These are phyloP conservation scores for Gorsachius magnificus DNA, from an alignment of 2,797 vertebrate genomes.

Conservation along the genomic window DNA sequence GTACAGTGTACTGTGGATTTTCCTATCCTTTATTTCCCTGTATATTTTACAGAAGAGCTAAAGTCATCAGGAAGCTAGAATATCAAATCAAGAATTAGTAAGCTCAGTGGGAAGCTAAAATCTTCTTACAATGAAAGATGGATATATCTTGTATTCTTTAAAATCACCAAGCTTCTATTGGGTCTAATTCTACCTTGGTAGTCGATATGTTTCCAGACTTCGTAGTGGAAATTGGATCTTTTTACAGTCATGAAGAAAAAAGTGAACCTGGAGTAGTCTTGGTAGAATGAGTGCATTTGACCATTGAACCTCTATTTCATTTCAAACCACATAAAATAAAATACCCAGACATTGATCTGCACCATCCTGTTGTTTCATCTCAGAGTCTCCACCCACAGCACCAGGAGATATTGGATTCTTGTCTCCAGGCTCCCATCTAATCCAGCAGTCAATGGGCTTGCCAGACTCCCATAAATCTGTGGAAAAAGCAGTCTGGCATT, in stretches of 20 bases:
- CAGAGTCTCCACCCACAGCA: not conserved
- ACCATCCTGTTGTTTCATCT: not conserved
- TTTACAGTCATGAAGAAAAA: not conserved
- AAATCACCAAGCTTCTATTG: slow-evolving; percentile 10
- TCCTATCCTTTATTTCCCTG: not conserved
- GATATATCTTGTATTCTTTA: slow-evolving; percentile 41
- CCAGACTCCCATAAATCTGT: not conserved
- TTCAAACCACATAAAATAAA: not conserved
- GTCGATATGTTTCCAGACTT: not conserved
- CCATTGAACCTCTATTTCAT: not conserved
- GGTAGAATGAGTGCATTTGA: not conserved
- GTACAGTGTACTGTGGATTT: slow-evolving; percentile 17
- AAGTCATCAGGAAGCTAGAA: slow-evolving; percentile 23
- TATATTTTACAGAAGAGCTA: not conserved
- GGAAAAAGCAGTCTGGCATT: not conserved
- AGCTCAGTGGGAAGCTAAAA: not conserved
- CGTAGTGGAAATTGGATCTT: not conserved
- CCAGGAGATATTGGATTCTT: not conserved
- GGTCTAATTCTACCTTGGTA: not conserved
- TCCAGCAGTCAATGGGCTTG: not conserved
- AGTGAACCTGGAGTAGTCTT: not conserved
- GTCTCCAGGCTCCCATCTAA: not conserved
- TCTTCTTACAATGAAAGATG: slow-evolving; percentile 8
- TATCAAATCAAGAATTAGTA: slow-evolving; percentile 14
- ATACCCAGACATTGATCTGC: not conserved